Evolutionary conservation across 2,888 invertebrate genomes (phyloP).

Genomic region (Apotomis turbidana): DNA sequence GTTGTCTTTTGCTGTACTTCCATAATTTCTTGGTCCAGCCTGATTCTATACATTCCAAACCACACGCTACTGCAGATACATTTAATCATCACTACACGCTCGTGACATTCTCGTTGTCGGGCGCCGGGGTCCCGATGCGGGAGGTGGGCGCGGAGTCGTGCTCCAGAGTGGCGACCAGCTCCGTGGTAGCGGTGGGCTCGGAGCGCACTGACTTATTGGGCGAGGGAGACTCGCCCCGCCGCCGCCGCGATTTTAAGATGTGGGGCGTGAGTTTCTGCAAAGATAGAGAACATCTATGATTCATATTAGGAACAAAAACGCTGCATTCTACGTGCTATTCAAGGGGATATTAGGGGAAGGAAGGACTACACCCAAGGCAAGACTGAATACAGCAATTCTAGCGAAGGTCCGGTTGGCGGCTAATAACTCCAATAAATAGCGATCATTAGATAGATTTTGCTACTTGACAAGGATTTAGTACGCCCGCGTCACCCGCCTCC

Average conservation of each 20-base stretch:
- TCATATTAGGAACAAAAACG: not conserved
- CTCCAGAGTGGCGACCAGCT: slow-evolving; percentile 70
- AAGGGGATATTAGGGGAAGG: too few relatives aligned
- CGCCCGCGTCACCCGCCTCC: too few relatives aligned
- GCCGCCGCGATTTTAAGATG: slow-evolving; percentile 60
- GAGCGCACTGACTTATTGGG: slow-evolving; percentile 67
- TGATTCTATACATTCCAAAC: too few relatives aligned
- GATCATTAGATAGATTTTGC: too few relatives aligned
- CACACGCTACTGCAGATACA: not conserved
- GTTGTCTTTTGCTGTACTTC: too few relatives aligned
- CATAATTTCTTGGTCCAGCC: too few relatives aligned
- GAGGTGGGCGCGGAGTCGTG: slow-evolving; percentile 61
- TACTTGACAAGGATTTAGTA: too few relatives aligned
- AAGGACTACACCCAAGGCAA: too few relatives aligned
- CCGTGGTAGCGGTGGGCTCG: slow-evolving; percentile 72
- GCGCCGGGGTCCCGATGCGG: slow-evolving; percentile 54
- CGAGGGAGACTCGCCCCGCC: slow-evolving; percentile 57
- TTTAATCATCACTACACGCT: slow-evolving; percentile 3
- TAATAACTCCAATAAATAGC: too few relatives aligned
- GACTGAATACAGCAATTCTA: too few relatives aligned
- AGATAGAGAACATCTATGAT: slow-evolving; percentile 2
- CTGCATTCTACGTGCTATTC: too few relatives aligned
- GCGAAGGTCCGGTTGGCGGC: too few relatives aligned
- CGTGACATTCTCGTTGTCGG: slow-evolving; percentile 46
- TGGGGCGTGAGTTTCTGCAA: slow-evolving; percentile 71